phyloP scores from a whole-genome alignment of 2,113 vertebrate genomes.

The Murina feae region DNA sequence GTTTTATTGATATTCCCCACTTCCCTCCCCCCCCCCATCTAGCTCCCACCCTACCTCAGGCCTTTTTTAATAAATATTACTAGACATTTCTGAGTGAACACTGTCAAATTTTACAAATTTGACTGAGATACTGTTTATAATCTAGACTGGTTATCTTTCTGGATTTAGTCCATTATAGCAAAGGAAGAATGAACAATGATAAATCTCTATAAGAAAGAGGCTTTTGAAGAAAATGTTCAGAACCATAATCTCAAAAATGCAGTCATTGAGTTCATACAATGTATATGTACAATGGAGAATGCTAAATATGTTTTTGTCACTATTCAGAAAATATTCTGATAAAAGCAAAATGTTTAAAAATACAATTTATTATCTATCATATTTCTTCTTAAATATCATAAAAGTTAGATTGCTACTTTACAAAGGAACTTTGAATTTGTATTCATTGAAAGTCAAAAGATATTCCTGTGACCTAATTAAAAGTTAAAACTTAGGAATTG shows the following conservation, averaged over 20 bases:
- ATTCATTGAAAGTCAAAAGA: conserved; percentile 21
- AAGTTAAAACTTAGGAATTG: conserved; percentile 21
- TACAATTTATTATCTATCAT: not conserved
- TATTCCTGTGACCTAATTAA: conserved; percentile 42
- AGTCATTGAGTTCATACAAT: not conserved
- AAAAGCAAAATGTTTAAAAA: not conserved
- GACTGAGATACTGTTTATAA: not conserved
- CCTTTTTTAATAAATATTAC: not conserved
- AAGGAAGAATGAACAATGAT: not conserved
- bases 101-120: not conserved
- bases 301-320: not conserved
- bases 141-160: not conserved
- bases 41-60: not conserved
- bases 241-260: not conserved
- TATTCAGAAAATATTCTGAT: not conserved
- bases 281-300: not conserved
- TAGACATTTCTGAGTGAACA: not conserved
- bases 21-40: not conserved
- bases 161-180: conserved; percentile 24
- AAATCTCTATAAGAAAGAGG: not conserved
- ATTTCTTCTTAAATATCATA: not conserved
- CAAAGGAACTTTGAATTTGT: not conserved
- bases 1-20: not conserved
- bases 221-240: conserved; percentile 13
- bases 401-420: not conserved